Evolutionary conservation across 2,888 invertebrate species (phyloP), one percentile per base, ranked within the genome.

Genomic region (Xestia rhomboidea): DNA sequence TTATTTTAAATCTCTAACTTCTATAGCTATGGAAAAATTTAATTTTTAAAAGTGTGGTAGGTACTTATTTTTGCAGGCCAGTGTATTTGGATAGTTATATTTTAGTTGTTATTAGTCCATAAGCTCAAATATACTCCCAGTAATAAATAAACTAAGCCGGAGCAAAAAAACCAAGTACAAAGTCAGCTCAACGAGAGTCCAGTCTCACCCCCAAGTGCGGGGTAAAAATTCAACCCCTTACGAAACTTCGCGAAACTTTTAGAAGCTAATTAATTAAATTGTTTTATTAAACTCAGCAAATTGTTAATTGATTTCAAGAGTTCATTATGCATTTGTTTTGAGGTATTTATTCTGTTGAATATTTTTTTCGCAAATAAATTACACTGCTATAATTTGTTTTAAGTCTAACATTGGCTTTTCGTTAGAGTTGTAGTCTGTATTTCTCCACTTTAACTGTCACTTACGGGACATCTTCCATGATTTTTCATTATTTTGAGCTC

Each of bases 211-310:
- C 68, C 38, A 54, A 78, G 72, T 54, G 62, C 72, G 74, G 79
- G 63, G 44, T 64, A 72, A 76, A 87, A 87, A 87, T 46, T 73
- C 76, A 70, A 73, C 85, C 85, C 84, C 76, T 80, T 76, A 70
- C 21, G 41, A 81, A 89, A 89, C 76, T 85, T 81, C n/a, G 63
- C 66, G 11, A 75, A 87, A 88, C 86, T 88, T 87, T 63, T 21
- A 62, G 68, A 21, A 69, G 78, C 82, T 83, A 82, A 88, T 85
- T 89, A 87, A 84, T 85, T 77, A 85, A 88, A 82, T 87, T 85
- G 79, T 89, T 88, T 87, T 83, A 85, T 77, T 84, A 83, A 78
- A 88, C 74, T 79, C 75, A 68, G 66, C 57, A 71, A 77, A 86
- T 82, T 82, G 71, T 75, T 82, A 84, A 84, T 77, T 83, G 84